A percentile compares a stretch with the other conserved stretches of the same genome.
These are phyloP conservation scores for Sinosuthora webbiana DNA, from an alignment of 2,113 vertebrate species.

Conservation along the genomic window DNA sequence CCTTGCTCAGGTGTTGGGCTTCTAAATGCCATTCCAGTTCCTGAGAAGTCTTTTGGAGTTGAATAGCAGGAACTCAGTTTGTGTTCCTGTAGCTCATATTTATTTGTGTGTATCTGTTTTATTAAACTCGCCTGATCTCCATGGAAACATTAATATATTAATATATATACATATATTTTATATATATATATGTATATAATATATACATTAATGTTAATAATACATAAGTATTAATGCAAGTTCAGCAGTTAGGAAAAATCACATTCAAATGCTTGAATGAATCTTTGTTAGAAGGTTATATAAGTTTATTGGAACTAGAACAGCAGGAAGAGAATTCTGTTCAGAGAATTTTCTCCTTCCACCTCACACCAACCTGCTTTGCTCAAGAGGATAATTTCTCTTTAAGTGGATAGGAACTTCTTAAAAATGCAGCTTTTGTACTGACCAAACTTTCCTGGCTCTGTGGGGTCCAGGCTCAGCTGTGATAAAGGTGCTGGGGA, in stretches of 20 bases:
- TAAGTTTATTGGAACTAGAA: neutral
- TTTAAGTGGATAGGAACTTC: neutral
- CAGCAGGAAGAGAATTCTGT: neutral
- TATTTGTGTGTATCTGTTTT: neutral
- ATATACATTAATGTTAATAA: too few species aligned
- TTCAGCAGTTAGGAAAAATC: neutral
- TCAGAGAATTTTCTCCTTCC: neutral
- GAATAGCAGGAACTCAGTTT: neutral
- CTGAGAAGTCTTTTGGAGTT: neutral
- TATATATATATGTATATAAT: too few species aligned
- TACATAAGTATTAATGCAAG: rapidly evolving
- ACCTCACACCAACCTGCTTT: neutral
- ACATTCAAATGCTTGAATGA: neutral
- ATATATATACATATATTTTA: too few species aligned
- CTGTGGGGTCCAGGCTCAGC: neutral
- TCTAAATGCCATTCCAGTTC: neutral
- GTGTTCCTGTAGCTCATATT: neutral
- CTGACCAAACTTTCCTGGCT: neutral
- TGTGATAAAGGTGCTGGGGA: neutral
- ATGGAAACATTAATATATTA: too few species aligned
- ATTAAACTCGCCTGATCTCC: neutral
- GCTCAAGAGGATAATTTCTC: neutral
- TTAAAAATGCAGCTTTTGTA: neutral
- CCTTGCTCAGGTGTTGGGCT: neutral
- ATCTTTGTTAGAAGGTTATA: neutral